Evolutionary conservation across 2,113 vertebrate genomes (phyloP).

Genomic region (Tapirus terrestris): DNA sequence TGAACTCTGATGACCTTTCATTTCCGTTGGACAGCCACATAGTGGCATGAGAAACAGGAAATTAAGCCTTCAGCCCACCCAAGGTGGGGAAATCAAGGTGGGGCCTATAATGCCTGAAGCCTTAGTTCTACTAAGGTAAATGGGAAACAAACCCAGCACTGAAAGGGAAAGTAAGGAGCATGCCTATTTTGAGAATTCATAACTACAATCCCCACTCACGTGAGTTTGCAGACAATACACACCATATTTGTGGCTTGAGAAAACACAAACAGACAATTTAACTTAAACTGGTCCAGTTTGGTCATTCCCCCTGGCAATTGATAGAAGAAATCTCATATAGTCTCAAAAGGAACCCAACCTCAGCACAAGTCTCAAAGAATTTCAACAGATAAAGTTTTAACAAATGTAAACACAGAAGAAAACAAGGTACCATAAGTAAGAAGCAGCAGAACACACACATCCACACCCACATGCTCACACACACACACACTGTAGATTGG

Average conservation of each 20-base stretch:
- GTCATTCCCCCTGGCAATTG: neutral
- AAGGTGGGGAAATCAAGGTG: slow-evolving; percentile 46
- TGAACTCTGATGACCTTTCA: slow-evolving; percentile 58
- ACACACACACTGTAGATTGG: neutral
- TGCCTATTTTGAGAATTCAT: neutral
- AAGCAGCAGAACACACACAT: neutral
- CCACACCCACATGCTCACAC: neutral
- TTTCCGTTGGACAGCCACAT: slow-evolving; percentile 25
- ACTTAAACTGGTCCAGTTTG: neutral
- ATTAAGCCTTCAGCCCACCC: slow-evolving; percentile 65
- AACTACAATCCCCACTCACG: neutral
- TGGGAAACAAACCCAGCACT: neutral
- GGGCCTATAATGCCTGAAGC: neutral
- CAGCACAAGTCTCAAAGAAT: slow-evolving; percentile 21
- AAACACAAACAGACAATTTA: neutral
- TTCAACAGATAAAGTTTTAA: slow-evolving; percentile 27
- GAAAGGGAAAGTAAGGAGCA: neutral
- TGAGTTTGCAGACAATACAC: neutral
- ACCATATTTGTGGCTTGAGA: neutral
- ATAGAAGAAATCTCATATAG: slow-evolving; percentile 4
- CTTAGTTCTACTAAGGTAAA: neutral
- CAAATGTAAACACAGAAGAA: slow-evolving; percentile 25
- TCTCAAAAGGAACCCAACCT: slow-evolving; percentile 16
- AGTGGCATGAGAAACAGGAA: slow-evolving; percentile 70
- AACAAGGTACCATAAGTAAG: neutral